Base-by-base conservation (phyloP, 1,140 invertebrate genomes). In the Trissolcus basalis region DNA sequence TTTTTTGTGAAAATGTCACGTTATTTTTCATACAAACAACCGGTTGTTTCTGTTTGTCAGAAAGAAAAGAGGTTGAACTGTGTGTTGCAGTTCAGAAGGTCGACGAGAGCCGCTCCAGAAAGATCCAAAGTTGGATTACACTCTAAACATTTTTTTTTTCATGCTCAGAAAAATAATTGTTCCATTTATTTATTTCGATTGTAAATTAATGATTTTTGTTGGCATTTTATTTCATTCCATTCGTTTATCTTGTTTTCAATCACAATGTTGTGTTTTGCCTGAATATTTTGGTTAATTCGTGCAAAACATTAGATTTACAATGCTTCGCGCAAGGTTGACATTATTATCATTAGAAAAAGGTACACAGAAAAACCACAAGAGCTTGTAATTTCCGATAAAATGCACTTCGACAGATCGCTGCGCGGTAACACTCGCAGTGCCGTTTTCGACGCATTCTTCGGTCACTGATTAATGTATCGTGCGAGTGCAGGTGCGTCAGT, bases 71-170 rank as follows among this genome's bases (percentile, higher is more conserved):
- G 35, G 70, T 67, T 69, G 51, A 53, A 58, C 73, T 63, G 19
- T 27, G 64, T 73, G 65, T 69, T 63, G 32, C 35, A 44, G 70
- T 67, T 67, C 70, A 74, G 61, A 45, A 67, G 70, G 60, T 74
- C 70, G 50, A 71, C 70, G 74, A 78, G 79, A 77, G 80, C 80
- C 69, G 71, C 63, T 80, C 77, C 59, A 79, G 77, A 82, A 80
- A 81, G 59, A 63, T 72, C 61, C 35, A 14, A 45, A 53, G 41
- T 51, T 12, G 16, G 33, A 49, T 27, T 27, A 27, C 19, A 27
- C 19, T 27, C 19, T 6, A 27, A 6, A 27, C 6, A 27, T 27
- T 27, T 27, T 27, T 27, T 27, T 27, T 1, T 27, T 27, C 19
- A 3, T 27, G 1, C 19, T 27, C 19, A 6, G 6, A 27, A 27